These are phyloP conservation scores for Gymnothorax javanicus DNA, from an alignment of 2,797 vertebrate species.

Conservation along the genomic window DNA sequence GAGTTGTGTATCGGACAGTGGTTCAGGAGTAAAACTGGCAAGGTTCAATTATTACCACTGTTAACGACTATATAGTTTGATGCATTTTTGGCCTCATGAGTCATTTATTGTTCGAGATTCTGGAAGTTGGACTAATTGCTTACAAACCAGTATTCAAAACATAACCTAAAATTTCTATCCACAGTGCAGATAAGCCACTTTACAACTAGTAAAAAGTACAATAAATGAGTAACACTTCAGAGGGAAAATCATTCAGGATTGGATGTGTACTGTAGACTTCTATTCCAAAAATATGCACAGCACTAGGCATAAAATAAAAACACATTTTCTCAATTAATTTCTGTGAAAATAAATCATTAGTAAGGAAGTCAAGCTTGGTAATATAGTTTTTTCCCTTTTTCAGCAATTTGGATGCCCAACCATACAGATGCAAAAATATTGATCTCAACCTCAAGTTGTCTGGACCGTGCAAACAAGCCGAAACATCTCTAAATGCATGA, in stretches of 20 bases:
- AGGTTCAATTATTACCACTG: background rate
- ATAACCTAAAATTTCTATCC: constrained; percentile 22
- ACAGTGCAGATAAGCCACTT: constrained; percentile 16
- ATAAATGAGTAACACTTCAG: background rate
- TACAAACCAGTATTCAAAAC: constrained; percentile 38
- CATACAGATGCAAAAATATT: too few species aligned
- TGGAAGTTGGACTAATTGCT: constrained; percentile 55
- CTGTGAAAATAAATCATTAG: background rate
- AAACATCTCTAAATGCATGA: background rate
- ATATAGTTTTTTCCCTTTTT: background rate
- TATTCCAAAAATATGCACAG: background rate
- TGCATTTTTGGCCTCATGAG: constrained; percentile 29
- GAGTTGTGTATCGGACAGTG: background rate
- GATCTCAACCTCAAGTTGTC: background rate
- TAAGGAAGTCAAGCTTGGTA: background rate
- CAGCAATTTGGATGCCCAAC: background rate
- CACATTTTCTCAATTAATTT: background rate
- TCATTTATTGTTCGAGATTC: constrained; percentile 31
- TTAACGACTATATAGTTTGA: constrained; percentile 18
- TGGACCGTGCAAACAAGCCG: background rate
- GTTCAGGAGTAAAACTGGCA: background rate
- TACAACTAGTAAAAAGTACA: background rate
- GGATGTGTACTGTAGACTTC: background rate
- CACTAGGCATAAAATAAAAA: background rate
- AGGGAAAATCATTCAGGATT: background rate